Evolutionary conservation across 2,797 vertebrate genomes (phyloP).

Genomic region (Pantherophis alleghaniensis): DNA sequence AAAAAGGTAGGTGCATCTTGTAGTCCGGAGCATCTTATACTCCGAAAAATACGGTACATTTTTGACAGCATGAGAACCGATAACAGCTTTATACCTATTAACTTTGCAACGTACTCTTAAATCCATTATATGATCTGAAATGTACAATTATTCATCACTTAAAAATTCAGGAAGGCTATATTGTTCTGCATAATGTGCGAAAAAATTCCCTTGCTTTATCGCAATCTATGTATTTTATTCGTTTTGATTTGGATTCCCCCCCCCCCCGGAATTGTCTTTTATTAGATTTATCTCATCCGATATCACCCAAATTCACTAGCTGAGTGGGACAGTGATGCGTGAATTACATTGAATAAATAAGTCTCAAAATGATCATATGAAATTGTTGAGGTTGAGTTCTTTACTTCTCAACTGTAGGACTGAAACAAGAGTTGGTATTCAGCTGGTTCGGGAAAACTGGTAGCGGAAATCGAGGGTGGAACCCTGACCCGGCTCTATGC

Average conservation of each 20-base stretch:
- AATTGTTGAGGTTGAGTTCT: background rate
- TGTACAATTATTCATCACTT: background rate
- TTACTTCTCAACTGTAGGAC: background rate
- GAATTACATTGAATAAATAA: background rate
- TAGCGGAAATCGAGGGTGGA: too few species aligned
- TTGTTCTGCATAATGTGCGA: background rate
- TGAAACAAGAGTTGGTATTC: background rate
- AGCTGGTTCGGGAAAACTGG: too few species aligned
- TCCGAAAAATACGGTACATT: background rate
- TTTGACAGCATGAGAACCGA: background rate
- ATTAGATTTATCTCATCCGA: background rate
- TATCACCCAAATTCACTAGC: background rate
- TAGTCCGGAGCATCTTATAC: too few species aligned
- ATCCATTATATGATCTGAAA: background rate
- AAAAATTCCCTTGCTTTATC: background rate
- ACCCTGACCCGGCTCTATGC: too few species aligned
- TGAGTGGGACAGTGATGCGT: background rate
- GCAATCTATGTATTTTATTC: background rate
- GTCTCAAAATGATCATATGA: background rate
- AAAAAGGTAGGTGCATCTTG: too few species aligned
- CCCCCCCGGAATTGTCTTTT: background rate
- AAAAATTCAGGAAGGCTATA: background rate
- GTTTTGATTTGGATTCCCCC: background rate
- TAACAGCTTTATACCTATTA: background rate
- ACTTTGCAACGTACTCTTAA: background rate